phyloP scores from a whole-genome alignment of 2,113 vertebrate genomes.

The Phylloscopus trochiloides region DNA sequence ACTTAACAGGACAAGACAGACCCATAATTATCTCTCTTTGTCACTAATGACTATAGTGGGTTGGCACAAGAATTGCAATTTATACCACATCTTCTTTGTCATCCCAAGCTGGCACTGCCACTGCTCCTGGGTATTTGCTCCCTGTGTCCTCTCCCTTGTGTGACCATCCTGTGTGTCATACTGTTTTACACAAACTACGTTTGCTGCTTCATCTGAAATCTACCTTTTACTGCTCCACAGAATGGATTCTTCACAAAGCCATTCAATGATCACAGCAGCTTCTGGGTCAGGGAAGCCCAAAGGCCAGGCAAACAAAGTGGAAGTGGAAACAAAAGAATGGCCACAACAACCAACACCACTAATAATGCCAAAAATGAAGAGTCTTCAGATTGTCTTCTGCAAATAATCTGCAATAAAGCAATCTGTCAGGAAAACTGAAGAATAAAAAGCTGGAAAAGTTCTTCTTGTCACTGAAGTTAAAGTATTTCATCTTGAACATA shows the following conservation, averaged over 20 bases:
- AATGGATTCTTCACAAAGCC: not conserved
- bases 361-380: not conserved
- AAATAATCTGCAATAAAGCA: not conserved
- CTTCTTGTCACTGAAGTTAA: not conserved
- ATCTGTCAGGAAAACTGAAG: not conserved
- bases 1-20: not conserved
- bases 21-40: not conserved
- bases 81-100: not conserved
- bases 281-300: not conserved
- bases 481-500: not conserved
- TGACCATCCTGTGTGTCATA: not conserved
- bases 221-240: not conserved
- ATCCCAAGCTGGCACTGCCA: not conserved
- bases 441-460: not conserved
- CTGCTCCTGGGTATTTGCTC: not conserved
- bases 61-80: not conserved
- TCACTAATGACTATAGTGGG: not conserved
- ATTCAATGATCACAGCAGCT: fast-evolving
- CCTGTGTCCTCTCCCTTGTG: not conserved
- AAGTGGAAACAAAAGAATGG: not conserved
- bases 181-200: fast-evolving
- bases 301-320: fast-evolving
- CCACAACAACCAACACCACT: not conserved
- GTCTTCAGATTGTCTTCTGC: not conserved
- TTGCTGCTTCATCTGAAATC: not conserved